Evolutionary conservation across 2,113 vertebrate species (phyloP).

Genomic region (Rattus norvegicus): GRCr8 NC_086034.1:52504001-52504500

Average conservation of each 20-base stretch:
- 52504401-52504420: background rate
- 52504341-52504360: background rate
- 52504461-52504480: background rate
- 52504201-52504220: background rate
- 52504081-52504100: background rate
- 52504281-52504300: background rate
- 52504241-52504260: conserved; percentile 17
- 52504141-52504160: background rate
- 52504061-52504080: background rate
- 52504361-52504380: background rate
- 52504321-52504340: background rate
- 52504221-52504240: background rate
- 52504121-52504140: background rate
- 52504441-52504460: conserved; percentile 42
- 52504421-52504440: background rate
- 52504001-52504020: background rate
- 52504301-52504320: background rate
- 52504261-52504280: background rate
- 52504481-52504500: background rate
- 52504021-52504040: background rate
- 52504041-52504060: background rate
- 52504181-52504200: background rate
- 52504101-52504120: background rate
- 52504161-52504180: background rate
- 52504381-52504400: background rate